Conservation (phyloP, 92 coral and sea anemone species). For the Desmophyllum pertusum region DNA sequence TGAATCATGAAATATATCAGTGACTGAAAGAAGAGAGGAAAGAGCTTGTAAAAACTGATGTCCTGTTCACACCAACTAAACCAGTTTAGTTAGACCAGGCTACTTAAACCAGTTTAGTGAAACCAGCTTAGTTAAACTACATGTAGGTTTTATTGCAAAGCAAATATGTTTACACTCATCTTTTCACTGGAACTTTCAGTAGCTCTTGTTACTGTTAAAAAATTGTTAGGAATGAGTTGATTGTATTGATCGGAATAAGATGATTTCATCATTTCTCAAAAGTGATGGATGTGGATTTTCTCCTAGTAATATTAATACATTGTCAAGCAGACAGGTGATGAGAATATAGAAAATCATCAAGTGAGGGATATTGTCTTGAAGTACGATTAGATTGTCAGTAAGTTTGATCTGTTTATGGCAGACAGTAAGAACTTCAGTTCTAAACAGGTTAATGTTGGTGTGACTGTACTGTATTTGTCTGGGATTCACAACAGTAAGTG, state of each 20-base stretch:
- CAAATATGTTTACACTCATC: background rate
- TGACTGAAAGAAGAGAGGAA: background rate
- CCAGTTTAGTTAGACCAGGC: background rate
- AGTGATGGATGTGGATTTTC: background rate
- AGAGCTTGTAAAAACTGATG: background rate
- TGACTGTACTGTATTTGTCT: too few relatives aligned
- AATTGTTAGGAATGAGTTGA: background rate
- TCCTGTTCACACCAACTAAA: background rate
- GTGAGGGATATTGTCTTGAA: background rate
- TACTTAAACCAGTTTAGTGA: too few relatives aligned
- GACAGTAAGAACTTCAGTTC: too few relatives aligned
- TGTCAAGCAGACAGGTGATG: background rate
- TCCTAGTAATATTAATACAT: background rate
- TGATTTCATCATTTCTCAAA: background rate
- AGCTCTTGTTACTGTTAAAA: background rate
- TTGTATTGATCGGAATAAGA: background rate
- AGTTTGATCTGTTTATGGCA: too few relatives aligned
- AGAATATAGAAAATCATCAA: background rate
- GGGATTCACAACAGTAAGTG: too few relatives aligned
- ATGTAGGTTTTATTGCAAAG: background rate
- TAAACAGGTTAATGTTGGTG: too few relatives aligned
- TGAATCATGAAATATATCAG: too few relatives aligned
- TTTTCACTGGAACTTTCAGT: background rate
- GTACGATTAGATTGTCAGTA: too few relatives aligned
- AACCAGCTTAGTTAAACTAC: too few relatives aligned